Conservation (phyloP, 2,888 invertebrate genomes). For the Sycophila texana region DNA sequence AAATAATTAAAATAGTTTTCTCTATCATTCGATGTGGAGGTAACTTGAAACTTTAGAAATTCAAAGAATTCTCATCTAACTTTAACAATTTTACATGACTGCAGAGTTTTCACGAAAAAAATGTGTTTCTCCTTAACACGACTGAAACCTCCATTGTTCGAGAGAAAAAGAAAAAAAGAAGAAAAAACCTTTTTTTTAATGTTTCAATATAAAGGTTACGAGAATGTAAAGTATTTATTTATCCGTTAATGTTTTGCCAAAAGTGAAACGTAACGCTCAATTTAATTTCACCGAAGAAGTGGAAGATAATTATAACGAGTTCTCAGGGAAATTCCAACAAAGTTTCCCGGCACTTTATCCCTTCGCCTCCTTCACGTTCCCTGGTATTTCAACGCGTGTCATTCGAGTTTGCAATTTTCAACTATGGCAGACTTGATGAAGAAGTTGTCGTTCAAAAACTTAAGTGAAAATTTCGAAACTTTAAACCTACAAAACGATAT, state of each 20-base stretch:
- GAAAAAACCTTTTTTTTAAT: no score
- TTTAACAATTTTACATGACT: conserved; percentile 29
- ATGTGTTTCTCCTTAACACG: neutral
- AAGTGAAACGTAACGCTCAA: conserved; percentile 38
- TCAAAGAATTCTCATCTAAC: conserved; percentile 52
- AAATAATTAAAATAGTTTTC: conserved; percentile 56
- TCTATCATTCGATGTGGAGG: conserved; percentile 31
- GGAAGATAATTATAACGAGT: conserved; percentile 52
- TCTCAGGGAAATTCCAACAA: conserved; percentile 45
- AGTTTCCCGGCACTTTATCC: conserved; percentile 46
- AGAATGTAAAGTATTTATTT: neutral
- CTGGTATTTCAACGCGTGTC: conserved; percentile 41
- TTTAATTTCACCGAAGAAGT: conserved; percentile 39
- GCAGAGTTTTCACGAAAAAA: conserved; percentile 10
- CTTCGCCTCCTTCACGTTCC: conserved; percentile 31
- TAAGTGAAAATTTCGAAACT: neutral
- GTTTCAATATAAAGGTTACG: neutral
- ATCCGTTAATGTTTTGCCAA: neutral
- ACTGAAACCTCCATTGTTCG: neutral
- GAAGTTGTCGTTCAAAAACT: conserved; percentile 37
- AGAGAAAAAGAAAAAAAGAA: no score
- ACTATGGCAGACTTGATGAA: conserved; percentile 38
- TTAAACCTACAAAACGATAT: no score
- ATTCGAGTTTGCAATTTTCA: conserved; percentile 47
- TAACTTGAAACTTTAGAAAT: conserved; percentile 52